Evolutionary conservation across 2,113 vertebrate genomes (phyloP), one percentile per base, ranked within the genome.

Genomic region (Ameiurus melas): DNA sequence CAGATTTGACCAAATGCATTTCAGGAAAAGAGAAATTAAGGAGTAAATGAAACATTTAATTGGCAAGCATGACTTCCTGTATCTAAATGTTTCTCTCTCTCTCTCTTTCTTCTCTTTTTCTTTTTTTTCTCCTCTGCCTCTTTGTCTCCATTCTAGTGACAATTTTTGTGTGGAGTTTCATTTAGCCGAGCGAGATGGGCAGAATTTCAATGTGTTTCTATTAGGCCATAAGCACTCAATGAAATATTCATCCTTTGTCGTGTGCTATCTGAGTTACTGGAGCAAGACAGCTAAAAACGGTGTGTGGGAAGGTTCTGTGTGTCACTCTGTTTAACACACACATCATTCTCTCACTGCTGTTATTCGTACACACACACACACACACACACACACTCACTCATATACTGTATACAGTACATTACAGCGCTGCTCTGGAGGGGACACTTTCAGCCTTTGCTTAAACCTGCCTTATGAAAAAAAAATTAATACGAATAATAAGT

Each of bases 41-140:
- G 91, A 88, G 92, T 93, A 94, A 96, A 96, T 96, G 94, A 95
- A 92, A 95, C 94, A 94, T 95, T 96, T 95, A 95, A 95, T 96
- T 95, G 94, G 92, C 95, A 94, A 93, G 92, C 87, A 89, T 93
- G 90, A 92, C 88, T 89, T 87, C 87, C 90, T 89, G 89, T 88
- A 92, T 68, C 83, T 86, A 75, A 64, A 88, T 92, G 89, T 90
- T 88, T 62, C 84, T 68, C 19, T 85, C 85, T 22, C 71, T 58
- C 71, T 86, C 71, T 53, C 70, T 86, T 90, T 90, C 89, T 88
- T 87, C 84, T 82, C 66, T 80, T 57, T 83, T 78, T 55, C 71
- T 89, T 88, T 66, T 57, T 64, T 87, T n/a, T 17, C 53, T n/a
- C 57, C 58, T 60, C 9, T 83, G 12, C 47, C 47, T 39, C 66